Conservation (phyloP, 2,888 invertebrate genomes). For the Amphipoea lucens region DNA sequence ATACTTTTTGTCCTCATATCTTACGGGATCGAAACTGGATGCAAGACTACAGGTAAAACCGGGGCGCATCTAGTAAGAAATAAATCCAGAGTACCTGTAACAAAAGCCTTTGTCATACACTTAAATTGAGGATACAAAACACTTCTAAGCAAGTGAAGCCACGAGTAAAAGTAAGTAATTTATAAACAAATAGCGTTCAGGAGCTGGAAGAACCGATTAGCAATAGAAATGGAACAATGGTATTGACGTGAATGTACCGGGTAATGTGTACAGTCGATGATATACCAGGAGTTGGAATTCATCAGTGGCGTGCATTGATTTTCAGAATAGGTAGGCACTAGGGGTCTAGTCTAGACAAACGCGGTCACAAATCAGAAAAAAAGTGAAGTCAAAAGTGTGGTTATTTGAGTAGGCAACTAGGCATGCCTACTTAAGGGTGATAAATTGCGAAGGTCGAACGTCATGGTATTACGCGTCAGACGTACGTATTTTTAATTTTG, state of each 20-base stretch:
- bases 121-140: background rate
- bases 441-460: no score
- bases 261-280: slow-evolving; percentile 7
- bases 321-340: no score
- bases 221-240: slow-evolving; percentile 57
- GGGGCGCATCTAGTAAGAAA: background rate
- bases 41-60: background rate
- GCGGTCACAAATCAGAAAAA: no score
- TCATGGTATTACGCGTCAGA: no score
- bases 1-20: no score
- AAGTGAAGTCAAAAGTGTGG: no score
- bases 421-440: no score
- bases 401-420: no score
- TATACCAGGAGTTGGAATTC: slow-evolving; percentile 32
- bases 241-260: slow-evolving; percentile 34
- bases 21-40: no score
- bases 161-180: background rate
- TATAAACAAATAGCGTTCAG: slow-evolving; percentile 15
- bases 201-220: slow-evolving; percentile 55
- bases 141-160: background rate
- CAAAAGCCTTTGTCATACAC: background rate
- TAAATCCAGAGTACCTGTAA: background rate
- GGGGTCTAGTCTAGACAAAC: no score
- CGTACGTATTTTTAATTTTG: no score
- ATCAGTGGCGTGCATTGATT: no score